Base-by-base conservation (phyloP, 2,888 invertebrate genomes). In the Hermodice carunculata region DNA sequence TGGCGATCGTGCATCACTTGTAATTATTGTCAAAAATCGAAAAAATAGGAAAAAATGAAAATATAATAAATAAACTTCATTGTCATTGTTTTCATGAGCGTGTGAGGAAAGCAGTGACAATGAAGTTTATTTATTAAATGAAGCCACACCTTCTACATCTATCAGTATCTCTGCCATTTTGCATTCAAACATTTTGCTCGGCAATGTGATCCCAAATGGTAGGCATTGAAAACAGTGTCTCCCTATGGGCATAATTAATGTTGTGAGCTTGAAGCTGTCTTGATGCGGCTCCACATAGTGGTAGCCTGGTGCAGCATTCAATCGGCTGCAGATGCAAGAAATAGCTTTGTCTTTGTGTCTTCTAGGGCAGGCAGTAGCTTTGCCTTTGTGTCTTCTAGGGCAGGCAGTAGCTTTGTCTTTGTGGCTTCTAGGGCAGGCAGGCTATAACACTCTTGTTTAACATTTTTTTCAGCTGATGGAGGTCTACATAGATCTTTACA, bases 171-270 rank as follows among this genome's bases (percentile, higher is more conserved):
- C 53, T 5, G 31, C 26, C 26, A 22, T 49, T 28, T 49, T 49
- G 6, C 22, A 4, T 29, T 29, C 31, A 11, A 53, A 53, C 5
- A 32, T 34, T 29, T 53, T 14, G 1, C 32, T 5, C 14, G 32
- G 32, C 19, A n/a, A 29, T 11, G 31, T 53, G 5, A 32, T 32
- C 5, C 53, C 53, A 53, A 53, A 53, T 32, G 34, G 31, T 8
- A 53, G 19, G 3, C 32, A 19, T 24, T 32, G 17, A 8, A 53
- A 53, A 22, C 17, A 29, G 24, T 32, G 32, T 19, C 43, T 19
- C 22, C 43, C 56, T 14, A 53, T 2, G 22, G 53, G 53, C 2
- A 8, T 53, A 19, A 53, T 53, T 29, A 32, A 53, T 8, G 49
- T 32, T 14, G 53, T 53, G n/a, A n/a, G n/a, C n/a, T n/a, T n/a